phyloP scores from a whole-genome alignment of 2,797 vertebrate genomes.

The Natrix natrix region DNA sequence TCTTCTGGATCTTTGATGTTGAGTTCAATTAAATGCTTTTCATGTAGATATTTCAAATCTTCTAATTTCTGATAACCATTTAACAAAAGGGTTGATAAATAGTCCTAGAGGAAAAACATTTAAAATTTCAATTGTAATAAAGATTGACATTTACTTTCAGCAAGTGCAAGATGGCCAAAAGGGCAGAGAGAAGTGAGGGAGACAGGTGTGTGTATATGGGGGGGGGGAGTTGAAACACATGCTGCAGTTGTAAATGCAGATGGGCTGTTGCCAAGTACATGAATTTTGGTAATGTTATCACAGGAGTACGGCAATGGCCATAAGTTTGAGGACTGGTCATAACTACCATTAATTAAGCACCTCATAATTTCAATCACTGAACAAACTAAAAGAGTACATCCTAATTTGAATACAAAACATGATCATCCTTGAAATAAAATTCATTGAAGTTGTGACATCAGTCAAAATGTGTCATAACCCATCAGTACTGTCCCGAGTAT shows the following conservation, averaged over 20 bases:
- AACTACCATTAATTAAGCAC: not conserved
- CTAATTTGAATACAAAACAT: not conserved
- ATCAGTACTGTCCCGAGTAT: not conserved
- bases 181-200: not conserved
- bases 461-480: not conserved
- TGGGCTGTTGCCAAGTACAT: not conserved
- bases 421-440: not conserved
- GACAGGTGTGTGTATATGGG: not conserved
- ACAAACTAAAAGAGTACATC: not conserved
- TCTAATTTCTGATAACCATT: constrained; percentile 87
- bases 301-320: not conserved
- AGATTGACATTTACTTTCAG: not conserved
- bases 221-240: not conserved
- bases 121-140: constrained; percentile 27
- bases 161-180: not conserved
- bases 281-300: not conserved
- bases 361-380: not conserved
- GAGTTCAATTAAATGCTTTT: constrained; percentile 84
- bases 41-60: constrained; percentile 84
- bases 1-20: constrained; percentile 85
- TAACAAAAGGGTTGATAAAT: constrained; percentile 78
- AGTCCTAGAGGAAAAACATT: constrained; percentile 74
- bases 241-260: not conserved
- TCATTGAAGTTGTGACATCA: not conserved
- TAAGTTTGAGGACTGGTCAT: not conserved